Conservation (phyloP, 2,113 vertebrate genomes). For the Hippopotamus amphibius region DNA sequence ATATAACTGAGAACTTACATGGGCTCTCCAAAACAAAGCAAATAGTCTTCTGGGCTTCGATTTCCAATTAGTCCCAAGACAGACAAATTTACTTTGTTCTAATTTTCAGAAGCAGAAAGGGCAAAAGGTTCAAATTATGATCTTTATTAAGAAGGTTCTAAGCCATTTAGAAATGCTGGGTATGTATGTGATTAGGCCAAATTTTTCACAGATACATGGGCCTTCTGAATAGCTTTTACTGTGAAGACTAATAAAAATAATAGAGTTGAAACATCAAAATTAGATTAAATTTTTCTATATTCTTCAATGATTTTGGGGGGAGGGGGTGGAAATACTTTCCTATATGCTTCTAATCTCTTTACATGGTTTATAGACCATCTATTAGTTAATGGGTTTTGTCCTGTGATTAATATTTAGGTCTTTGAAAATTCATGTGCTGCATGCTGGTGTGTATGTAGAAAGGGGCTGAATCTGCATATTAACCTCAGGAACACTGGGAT, state of each 20-base stretch:
- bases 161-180: conserved; percentile 62
- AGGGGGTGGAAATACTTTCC: not conserved
- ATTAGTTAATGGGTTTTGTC: conserved; percentile 57
- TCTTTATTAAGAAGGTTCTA: conserved; percentile 72
- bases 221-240: conserved; percentile 71
- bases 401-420: conserved; percentile 50
- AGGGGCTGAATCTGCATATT: conserved; percentile 30
- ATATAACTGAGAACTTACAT: conserved; percentile 26
- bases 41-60: conserved; percentile 19
- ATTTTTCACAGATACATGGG: not conserved
- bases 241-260: conserved; percentile 79
- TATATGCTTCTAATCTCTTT: conserved; percentile 38
- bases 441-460: not conserved
- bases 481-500: not conserved
- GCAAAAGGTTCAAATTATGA: conserved; percentile 59
- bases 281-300: conserved; percentile 61
- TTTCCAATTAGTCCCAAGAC: conserved; percentile 57
- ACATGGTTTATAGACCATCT: conserved; percentile 38
- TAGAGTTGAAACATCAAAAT: conserved; percentile 79
- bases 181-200: conserved; percentile 51
- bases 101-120: conserved; percentile 65
- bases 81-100: conserved; percentile 4
- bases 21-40: conserved; percentile 42
- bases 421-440: conserved; percentile 16
- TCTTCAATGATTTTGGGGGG: not conserved